Percentiles rank a stretch among this genome's conserved stretches.
phyloP scores from a whole-genome alignment of 2,797 vertebrate genomes.

The Naso thynnoides region DNA sequence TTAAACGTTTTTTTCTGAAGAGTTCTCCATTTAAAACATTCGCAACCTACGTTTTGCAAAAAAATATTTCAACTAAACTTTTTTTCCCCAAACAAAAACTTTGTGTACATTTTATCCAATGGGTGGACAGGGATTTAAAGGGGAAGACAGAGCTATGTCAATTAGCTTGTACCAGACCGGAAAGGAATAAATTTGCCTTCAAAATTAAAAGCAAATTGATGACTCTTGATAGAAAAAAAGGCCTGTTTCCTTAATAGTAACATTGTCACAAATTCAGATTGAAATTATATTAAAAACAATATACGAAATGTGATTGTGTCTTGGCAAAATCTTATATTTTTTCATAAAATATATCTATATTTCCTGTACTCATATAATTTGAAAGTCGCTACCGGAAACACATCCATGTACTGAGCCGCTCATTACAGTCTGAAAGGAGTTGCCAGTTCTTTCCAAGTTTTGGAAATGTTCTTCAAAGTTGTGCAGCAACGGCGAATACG shows the following conservation, averaged over 20 bases:
- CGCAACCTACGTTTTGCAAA: not conserved
- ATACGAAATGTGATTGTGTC: rapidly evolving
- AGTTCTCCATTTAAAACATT: not conserved
- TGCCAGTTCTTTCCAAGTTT: constrained; percentile 51
- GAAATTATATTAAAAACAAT: rapidly evolving
- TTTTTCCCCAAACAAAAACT: not conserved
- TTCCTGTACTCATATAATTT: constrained; percentile 6
- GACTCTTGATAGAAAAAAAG: rapidly evolving
- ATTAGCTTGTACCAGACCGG: not conserved
- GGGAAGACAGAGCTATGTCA: not conserved
- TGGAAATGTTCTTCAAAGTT: constrained; percentile 45
- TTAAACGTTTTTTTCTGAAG: not conserved
- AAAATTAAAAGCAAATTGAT: constrained; percentile 29
- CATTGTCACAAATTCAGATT: rapidly evolving
- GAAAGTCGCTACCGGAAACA: constrained; percentile 38
- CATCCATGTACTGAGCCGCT: rapidly evolving
- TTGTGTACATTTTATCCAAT: constrained; percentile 24
- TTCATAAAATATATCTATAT: rapidly evolving
- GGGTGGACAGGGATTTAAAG: constrained; percentile 5
- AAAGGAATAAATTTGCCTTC: constrained; percentile 16
- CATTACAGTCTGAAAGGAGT: not conserved
- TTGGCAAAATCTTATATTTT: rapidly evolving
- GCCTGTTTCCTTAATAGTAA: rapidly evolving
- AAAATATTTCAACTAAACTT: not conserved
- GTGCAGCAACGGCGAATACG: not conserved